Base-by-base conservation (phyloP, 2,888 invertebrate species). In the Chrysina gloriosa region DNA sequence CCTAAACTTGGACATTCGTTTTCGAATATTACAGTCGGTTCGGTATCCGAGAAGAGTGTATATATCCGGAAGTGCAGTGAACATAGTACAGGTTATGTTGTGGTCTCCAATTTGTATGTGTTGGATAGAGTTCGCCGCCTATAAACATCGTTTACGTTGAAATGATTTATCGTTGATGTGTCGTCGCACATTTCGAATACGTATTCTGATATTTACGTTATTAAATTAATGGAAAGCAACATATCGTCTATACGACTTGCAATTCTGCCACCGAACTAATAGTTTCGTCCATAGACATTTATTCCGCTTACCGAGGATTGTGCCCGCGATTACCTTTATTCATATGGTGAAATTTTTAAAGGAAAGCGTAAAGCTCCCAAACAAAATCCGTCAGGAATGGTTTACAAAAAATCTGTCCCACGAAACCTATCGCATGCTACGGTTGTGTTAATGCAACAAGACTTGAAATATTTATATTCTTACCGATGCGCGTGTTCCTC, bases 361-460 rank as follows among this genome's bases (percentile, higher is more conserved):
- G 27, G 21, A 56, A 31, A 11, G 42, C 58, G 42, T 52, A 34
- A 21, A 34, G 58, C 45, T 21, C 56, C 14, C 58, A 61, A 58
- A 36, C 61, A 68, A 58, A 68, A 68, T 36, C 29, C 65, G 31
- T 69, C 69, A 69, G 69, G 69, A 69, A 69, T 69, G 69, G 65
- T 69, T 31, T 64, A 77, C 47, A 70, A 71, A 74, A 70, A 66
- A 67, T 63, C 65, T 64, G 61, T 56, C 39, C 50, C 50, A 61
- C 70, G 70, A 63, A 67, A 73, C 68, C 69, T 67, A 68, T 72
- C 68, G 61, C 72, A 73, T 67, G 71, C 72, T 42, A 65, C 69
- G 70, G 69, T 67, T 25, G 52, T 54, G 73, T 75, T 75, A 69
- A 76, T 78, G 78, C 74, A 75, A 72, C 74, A 75, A 75, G 72